These are phyloP conservation scores for Sialis fuliginosa DNA, from an alignment of 2,888 invertebrate species.

Conservation along the genomic window DNA sequence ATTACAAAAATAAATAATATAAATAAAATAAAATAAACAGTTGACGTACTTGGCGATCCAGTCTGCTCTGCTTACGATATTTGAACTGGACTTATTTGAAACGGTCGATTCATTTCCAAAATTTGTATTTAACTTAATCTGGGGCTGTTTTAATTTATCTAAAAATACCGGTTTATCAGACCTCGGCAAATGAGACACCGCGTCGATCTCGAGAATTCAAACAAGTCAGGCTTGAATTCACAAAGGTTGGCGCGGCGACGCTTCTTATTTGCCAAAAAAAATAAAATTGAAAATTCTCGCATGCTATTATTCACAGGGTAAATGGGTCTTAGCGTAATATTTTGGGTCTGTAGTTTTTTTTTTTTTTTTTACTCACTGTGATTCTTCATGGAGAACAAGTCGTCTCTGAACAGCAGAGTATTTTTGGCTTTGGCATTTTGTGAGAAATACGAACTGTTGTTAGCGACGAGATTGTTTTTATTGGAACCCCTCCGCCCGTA, in stretches of 20 bases:
- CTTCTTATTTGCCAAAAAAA: background rate
- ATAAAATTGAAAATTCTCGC: background rate
- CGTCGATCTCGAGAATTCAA: background rate
- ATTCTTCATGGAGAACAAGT: background rate
- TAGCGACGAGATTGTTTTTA: constrained; percentile 1
- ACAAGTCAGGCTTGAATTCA: background rate
- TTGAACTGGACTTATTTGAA: no score
- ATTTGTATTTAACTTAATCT: background rate
- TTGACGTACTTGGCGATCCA: constrained; percentile 19
- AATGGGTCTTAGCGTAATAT: no score
- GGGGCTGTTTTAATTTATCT: background rate
- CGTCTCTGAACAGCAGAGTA: constrained; percentile 1
- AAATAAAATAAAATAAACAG: no score
- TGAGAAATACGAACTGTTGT: background rate
- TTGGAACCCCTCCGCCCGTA: constrained; percentile 3
- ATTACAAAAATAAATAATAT: no score
- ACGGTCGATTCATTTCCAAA: background rate
- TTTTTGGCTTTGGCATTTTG: constrained; percentile 1
- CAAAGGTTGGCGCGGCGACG: background rate
- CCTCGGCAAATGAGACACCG: background rate
- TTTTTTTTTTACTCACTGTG: background rate
- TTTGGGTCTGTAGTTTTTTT: no score
- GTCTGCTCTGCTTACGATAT: constrained; percentile 13
- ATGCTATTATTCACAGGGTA: background rate
- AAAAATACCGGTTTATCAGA: background rate